phyloP scores from a whole-genome alignment of 2,888 invertebrate species.

The Lacanobia wlatinum region DNA sequence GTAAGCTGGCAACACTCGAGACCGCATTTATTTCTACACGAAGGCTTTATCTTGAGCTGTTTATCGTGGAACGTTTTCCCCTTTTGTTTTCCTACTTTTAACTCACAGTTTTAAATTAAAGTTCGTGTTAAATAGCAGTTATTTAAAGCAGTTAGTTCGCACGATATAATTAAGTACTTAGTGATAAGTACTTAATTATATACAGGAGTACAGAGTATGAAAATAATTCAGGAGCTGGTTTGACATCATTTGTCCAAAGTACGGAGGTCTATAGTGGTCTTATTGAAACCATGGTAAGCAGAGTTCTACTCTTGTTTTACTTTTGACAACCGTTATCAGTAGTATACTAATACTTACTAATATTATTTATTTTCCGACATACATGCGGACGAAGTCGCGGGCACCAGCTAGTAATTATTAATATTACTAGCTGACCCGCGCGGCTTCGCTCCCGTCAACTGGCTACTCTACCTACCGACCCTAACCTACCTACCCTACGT shows the following conservation, averaged over 20 bases:
- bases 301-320: no score
- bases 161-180: slow-evolving; percentile 18
- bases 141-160: slow-evolving; percentile 23
- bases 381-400: no score
- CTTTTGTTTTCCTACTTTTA: slow-evolving; percentile 32
- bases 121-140: slow-evolving; percentile 41
- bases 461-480: no score
- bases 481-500: no score
- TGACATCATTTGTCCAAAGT: not conserved
- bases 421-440: no score
- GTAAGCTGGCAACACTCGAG: slow-evolving; percentile 11
- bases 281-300: no score
- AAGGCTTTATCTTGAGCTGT: slow-evolving; percentile 41
- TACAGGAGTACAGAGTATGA: slow-evolving; percentile 2
- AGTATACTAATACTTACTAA: no score
- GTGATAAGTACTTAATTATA: not conserved
- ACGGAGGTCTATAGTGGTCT: not conserved
- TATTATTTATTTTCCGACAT: no score
- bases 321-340: no score
- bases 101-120: slow-evolving; percentile 19
- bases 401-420: no score
- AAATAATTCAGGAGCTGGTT: not conserved
- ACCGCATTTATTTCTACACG: slow-evolving; percentile 39
- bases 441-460: no score
- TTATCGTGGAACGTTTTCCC: slow-evolving; percentile 42